Conservation (phyloP, 2,888 invertebrate genomes). For the Dryobotodes eremita region DNA sequence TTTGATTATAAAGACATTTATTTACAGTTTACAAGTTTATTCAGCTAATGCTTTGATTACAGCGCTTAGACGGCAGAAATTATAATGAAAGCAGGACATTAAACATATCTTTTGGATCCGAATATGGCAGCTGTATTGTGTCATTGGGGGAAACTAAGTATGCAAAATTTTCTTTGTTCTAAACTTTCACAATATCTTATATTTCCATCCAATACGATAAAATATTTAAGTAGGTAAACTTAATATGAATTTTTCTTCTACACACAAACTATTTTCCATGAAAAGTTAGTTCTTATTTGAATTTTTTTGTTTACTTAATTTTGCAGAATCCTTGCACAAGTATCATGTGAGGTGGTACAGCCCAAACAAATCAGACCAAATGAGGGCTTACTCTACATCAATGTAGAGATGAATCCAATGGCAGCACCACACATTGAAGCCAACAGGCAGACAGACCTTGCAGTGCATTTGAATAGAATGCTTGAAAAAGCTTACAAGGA, state of each 20-base stretch:
- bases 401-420: conserved; percentile 96
- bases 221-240: neutral
- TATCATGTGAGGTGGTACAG: conserved; percentile 96
- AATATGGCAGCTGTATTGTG: conserved; percentile 95
- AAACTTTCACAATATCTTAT: neutral
- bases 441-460: conserved; percentile 93
- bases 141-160: conserved; percentile 95
- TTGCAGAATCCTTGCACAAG: conserved; percentile 95
- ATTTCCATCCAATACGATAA: neutral
- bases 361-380: conserved; percentile 96
- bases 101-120: conserved; percentile 94
- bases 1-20: conserved; percentile 1
- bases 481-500: conserved; percentile 97
- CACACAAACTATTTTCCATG: neutral
- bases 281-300: neutral
- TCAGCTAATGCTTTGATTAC: conserved; percentile 69
- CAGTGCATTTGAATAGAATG: conserved; percentile 94
- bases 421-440: conserved; percentile 96
- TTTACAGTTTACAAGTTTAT: conserved; percentile 17
- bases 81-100: conserved; percentile 94
- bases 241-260: neutral
- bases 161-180: conserved; percentile 51
- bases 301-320: neutral
- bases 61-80: conserved; percentile 95
- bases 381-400: conserved; percentile 96